Base-by-base conservation (phyloP, 2,888 invertebrate species). In the Rhamphomyia laevipes region DNA sequence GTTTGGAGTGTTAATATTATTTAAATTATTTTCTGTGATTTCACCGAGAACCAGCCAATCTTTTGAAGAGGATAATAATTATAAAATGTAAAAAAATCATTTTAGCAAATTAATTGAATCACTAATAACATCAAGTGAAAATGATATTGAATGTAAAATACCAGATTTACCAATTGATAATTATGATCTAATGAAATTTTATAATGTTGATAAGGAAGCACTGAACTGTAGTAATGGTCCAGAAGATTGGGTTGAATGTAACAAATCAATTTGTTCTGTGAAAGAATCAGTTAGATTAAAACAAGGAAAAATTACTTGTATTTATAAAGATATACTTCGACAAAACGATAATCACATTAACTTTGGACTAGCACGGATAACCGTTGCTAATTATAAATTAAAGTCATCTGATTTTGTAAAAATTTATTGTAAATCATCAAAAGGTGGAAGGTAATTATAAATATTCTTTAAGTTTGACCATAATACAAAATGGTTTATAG, bases 161-260 rank as follows among this genome's bases (percentile, higher is more conserved):
- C 85, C 86, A 0, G 66, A 74, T 45, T 66, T 86, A 51, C 78
- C 82, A 10, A 68, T 84, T 30, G 74, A 78, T 59, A 79, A 83
- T 53, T 78, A 81, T 10, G 85, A 85, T 58, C 81, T 91, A 33
- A 81, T 80, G 69, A 78, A 79, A 62, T 87, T 84, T 58, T 78
- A 87, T 50, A 65, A 76, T 11, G 73, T 78, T 13, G 74, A 79
- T 0, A 76, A 77, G 1, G 59, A 61, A 6, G 2, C 91, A 3
- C 67, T 74, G 12, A 93, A 92, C 62, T 73, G 74, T n/a, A n/a
- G 93, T 62, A 73, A 74, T 12, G 67, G 61, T 60, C 55, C 49
- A 9, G 75, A 67, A 53, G 74, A 90, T 63, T 93, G 92, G 93
- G 86, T 91, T 2, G 74, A 73, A 57, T 84, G 86, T 56, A 75